Base-by-base conservation (phyloP, 2,113 vertebrate species). In the Phalacrocorax pelagicus region DNA sequence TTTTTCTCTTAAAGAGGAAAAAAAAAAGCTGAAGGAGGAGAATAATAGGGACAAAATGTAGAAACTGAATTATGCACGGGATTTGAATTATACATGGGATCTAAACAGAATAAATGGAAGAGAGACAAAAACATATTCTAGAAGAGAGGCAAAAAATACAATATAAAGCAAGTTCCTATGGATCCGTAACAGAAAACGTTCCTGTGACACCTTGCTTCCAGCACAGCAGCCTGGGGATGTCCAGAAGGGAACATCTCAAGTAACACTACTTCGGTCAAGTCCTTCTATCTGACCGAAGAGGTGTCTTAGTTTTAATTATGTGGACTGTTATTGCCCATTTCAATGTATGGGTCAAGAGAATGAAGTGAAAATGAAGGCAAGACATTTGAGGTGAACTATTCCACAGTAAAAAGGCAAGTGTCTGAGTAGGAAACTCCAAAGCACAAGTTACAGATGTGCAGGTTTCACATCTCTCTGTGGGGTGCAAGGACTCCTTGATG, bases 151-250 rank as follows among this genome's bases (percentile, higher is more conserved):
- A 72, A 63, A 82, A 85, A 69, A 21, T 51, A 26, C 21, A 61
- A 11, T 82, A 40, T 42, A 62, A 81, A 87, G 42, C n/a, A 36
- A 61, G 19, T 69, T 94, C 34, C 27, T 11, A 8, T 73, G 66
- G 26, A 42, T 85, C 38, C 3, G 0, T 83, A 81, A 69, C 22
- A 52, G 73, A 61, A 87, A 40, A 90, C 34, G 46, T 58, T 73
- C 38, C 34, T 89, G 29, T 78, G 59, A 55, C 6, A 5, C 57
- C 23, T 78, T 67, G 5, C 57, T 84, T 75, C 52, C 66, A 79
- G 3, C 0, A 0, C 34, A 78, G 51, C 34, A 46, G n/a, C 30
- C 46, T 54, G 29, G 30, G 23, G 19, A 15, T 3, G 1, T 82
- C 24, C n/a, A 54, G 70, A 81, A 81, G 29, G 62, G 12, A 73